Percentiles rank a stretch among this genome's conserved stretches.
These are phyloP conservation scores for western clawed frog (Xenopus tropicalis) DNA, from an alignment of 2,113 vertebrate genomes.

Conservation along the genomic window UCB_Xtro_10.0 CM004443.2:55860001-55860500, in stretches of 20 bases:
- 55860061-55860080: constrained; percentile 20
- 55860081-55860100: constrained; percentile 26
- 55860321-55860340: neutral
- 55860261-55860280: too few species aligned
- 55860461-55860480: too few species aligned
- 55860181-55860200: too few species aligned
- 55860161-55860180: too few species aligned
- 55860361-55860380: neutral
- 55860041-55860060: constrained; percentile 17
- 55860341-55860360: neutral
- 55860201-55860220: too few species aligned
- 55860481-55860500: too few species aligned
- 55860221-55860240: too few species aligned
- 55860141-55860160: too few species aligned
- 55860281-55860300: neutral
- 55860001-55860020: constrained; percentile 21
- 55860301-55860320: neutral
- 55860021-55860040: constrained; percentile 37
- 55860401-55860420: too few species aligned
- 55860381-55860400: neutral
- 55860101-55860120: neutral
- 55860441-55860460: too few species aligned
- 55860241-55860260: too few species aligned
- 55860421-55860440: too few species aligned
- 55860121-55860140: neutral